Evolutionary conservation across 2,888 invertebrate genomes (phyloP).

Genomic region (Entomobrya proxima): DNA sequence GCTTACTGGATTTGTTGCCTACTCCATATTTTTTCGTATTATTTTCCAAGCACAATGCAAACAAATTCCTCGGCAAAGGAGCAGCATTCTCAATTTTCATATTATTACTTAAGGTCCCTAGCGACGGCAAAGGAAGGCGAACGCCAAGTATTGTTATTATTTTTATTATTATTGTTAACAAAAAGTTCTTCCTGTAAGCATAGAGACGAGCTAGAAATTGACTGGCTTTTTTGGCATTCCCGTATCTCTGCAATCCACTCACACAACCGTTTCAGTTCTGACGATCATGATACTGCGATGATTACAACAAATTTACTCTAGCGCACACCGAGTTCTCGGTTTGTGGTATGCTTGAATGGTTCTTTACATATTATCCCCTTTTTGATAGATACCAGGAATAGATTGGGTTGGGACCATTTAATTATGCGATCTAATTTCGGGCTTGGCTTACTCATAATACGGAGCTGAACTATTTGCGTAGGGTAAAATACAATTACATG

Average conservation of each 20-base stretch:
- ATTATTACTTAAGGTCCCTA: too few relatives aligned
- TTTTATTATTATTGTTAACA: too few relatives aligned
- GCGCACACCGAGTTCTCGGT: not conserved
- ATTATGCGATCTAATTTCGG: slow-evolving; percentile 55
- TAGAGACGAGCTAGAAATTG: not conserved
- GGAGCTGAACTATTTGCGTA: not conserved
- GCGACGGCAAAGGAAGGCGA: too few relatives aligned
- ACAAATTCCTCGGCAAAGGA: too few relatives aligned
- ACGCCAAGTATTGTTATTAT: too few relatives aligned
- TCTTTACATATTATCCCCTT: not conserved
- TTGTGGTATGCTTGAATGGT: not conserved
- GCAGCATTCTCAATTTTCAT: too few relatives aligned
- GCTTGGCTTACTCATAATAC: not conserved
- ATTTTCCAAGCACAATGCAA: too few relatives aligned
- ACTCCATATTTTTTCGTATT: too few relatives aligned
- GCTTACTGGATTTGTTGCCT: too few relatives aligned
- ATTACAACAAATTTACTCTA: not conserved
- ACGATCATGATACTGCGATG: not conserved
- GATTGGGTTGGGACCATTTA: slow-evolving; percentile 57
- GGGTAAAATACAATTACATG: not conserved
- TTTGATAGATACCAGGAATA: slow-evolving; percentile 12
- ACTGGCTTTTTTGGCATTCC: not conserved
- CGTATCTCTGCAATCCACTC: not conserved
- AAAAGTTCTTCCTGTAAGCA: too few relatives aligned
- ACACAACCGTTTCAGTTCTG: not conserved